These are phyloP conservation scores for Marmota flaviventris DNA, from an alignment of 2,113 vertebrate genomes.

Conservation along the genomic window DNA sequence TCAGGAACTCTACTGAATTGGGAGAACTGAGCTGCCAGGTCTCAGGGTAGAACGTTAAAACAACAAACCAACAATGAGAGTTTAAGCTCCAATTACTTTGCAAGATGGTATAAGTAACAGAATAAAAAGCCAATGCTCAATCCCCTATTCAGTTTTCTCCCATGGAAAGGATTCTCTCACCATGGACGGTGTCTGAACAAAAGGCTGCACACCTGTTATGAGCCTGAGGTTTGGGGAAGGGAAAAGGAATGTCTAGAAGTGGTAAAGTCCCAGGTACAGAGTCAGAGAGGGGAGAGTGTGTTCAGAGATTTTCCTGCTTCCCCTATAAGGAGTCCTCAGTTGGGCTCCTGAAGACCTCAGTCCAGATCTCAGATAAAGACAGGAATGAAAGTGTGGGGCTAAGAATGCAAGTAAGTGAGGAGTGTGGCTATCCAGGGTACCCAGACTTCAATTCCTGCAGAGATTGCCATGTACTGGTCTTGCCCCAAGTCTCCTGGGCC, in stretches of 20 bases:
- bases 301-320: background rate
- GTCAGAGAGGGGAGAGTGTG: background rate
- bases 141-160: no score
- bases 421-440: no score
- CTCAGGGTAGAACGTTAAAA: background rate
- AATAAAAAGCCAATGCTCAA: background rate
- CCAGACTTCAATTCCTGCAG: no score
- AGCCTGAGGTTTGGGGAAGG: background rate
- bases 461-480: no score
- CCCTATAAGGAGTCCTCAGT: background rate
- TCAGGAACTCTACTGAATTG: background rate
- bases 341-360: background rate
- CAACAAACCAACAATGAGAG: background rate
- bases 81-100: background rate
- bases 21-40: background rate
- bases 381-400: background rate
- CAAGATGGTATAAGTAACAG: no score
- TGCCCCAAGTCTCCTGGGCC: no score
- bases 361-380: background rate
- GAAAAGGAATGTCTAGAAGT: background rate
- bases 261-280: background rate
- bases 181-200: background rate
- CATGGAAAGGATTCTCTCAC: rapidly evolving
- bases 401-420: background rate
- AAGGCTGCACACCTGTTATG: background rate